Evolutionary conservation across 2,888 invertebrate species (phyloP).

Genomic region (Epinotia ramella): DNA sequence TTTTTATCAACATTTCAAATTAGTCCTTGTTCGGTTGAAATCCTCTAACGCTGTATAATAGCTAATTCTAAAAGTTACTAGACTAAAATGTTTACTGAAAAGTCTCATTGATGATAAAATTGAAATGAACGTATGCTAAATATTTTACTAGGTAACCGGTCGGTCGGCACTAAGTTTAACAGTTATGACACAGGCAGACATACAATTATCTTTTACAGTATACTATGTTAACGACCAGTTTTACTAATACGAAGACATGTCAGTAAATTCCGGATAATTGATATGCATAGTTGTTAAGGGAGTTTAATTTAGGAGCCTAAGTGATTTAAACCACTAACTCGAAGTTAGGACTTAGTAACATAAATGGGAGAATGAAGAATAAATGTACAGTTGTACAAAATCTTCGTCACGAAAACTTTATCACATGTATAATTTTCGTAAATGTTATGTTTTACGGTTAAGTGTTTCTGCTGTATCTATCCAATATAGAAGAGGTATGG

Average conservation of each 20-base stretch:
- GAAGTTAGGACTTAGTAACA: not conserved
- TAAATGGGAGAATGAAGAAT: not conserved
- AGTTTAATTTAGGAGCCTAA: not conserved
- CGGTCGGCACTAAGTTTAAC: not conserved
- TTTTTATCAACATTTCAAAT: too few species aligned
- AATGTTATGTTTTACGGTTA: too few species aligned
- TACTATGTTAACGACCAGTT: not conserved
- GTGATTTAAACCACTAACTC: not conserved
- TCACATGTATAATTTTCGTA: too few species aligned
- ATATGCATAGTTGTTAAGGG: not conserved
- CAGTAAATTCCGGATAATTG: not conserved
- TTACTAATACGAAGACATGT: not conserved
- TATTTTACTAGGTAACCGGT: not conserved
- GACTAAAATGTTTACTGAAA: not conserved
- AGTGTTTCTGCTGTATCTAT: not conserved
- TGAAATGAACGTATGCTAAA: not conserved
- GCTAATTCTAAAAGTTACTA: not conserved
- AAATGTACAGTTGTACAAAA: not conserved
- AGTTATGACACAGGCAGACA: slow-evolving; percentile 5
- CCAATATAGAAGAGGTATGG: not conserved
- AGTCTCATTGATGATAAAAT: not conserved
- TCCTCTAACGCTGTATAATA: not conserved
- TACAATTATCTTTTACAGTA: slow-evolving; percentile 9
- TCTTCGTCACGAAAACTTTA: not conserved
- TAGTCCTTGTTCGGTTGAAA: not conserved